Base-by-base conservation (phyloP, 1,140 invertebrate genomes). In the Brachionus plicatilis region DNA sequence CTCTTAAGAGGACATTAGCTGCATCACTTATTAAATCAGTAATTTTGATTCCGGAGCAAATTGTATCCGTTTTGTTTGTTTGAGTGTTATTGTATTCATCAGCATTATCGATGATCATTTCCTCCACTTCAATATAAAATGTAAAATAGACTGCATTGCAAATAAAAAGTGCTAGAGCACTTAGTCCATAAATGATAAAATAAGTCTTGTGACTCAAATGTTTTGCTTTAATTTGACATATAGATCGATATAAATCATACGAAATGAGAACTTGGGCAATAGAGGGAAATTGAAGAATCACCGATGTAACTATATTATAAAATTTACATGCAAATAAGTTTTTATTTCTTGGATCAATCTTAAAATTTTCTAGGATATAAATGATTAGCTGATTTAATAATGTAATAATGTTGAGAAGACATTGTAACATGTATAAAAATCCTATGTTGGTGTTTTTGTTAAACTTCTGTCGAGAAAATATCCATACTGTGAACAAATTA, bases 401-500 rank as follows among this genome's bases (percentile, higher is more conserved):
- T 27, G 72, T 29, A 27, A 76, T 27, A 27, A 76, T 76, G 24
- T 76, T 76, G n/a, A 50, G 27, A 24, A 50, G 1, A 50, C 72
- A 76, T 8, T 50, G 50, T 3, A 47, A 27, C 1, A 29, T n/a
- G 14, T 76, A 53, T 8, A 76, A 76, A 50, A 76, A 76, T 11
- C 72, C 72, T 5, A 76, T 50, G 24, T 76, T 76, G 14, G 72
- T 76, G 12, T 76, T 76, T 76, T 76, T 76, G 4, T 50, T 76
- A 12, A 76, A 76, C 33, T 76, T 76, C 2, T 76, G 8, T 14
- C 24, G 43, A 24, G 11, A 27, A 29, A 50, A 76, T 17, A 76
- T 27, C 43, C 14, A 76, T 3, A 76, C 9, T 27, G 45, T 76
- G 24, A 76, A 17, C 9, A 75, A 45, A 75, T 47, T 47, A 17